These are phyloP conservation scores for Probosciger aterrimus DNA, from an alignment of 2,113 vertebrate genomes.

Conservation along the genomic window DNA sequence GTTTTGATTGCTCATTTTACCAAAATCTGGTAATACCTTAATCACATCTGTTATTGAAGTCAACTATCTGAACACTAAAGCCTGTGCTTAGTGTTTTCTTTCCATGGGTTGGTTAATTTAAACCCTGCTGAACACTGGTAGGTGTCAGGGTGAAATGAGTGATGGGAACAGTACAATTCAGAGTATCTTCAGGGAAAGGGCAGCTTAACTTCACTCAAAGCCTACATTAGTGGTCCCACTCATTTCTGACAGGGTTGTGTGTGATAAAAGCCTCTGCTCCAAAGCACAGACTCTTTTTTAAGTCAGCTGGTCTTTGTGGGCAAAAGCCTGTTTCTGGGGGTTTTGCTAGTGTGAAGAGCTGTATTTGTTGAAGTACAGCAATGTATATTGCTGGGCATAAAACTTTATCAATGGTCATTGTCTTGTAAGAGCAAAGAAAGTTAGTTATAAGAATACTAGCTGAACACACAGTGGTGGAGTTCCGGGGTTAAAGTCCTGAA, in stretches of 20 bases:
- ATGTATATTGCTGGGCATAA: neutral
- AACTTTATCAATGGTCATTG: neutral
- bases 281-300: neutral
- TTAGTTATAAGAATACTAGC: neutral
- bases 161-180: neutral
- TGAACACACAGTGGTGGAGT: neutral
- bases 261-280: accelerated
- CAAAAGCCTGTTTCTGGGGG: neutral
- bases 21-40: neutral
- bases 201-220: neutral
- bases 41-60: neutral
- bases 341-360: neutral
- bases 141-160: neutral
- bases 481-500: neutral
- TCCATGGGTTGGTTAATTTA: neutral
- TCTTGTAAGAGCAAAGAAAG: neutral
- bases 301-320: neutral
- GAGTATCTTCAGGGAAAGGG: neutral
- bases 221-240: neutral
- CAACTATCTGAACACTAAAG: neutral
- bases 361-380: neutral
- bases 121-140: neutral
- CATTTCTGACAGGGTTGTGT: neutral
- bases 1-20: neutral
- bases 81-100: neutral